Evolutionary conservation across 1,140 invertebrate genomes (phyloP).

Genomic region (Meloidogyne floridensis): DNA sequence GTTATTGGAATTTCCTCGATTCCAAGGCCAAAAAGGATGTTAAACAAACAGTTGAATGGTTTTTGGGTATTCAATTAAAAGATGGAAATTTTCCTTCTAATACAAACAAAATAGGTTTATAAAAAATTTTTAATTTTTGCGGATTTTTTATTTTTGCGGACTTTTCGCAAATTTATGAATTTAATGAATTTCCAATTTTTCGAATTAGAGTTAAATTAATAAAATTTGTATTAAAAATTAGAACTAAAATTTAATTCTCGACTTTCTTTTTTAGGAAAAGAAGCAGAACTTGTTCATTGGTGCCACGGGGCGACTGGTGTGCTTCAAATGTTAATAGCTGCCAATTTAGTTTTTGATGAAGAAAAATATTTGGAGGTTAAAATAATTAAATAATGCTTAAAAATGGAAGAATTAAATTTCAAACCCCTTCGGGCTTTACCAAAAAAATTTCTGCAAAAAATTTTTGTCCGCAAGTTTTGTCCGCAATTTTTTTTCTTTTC

Average conservation of each 20-base stretch:
- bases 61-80: slow-evolving; percentile 72
- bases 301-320: slow-evolving; percentile 90
- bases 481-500: too few species aligned
- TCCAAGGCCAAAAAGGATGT: slow-evolving; percentile 34
- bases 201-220: too few species aligned
- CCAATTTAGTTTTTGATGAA: slow-evolving; percentile 77
- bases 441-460: too few species aligned
- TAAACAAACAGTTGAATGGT: slow-evolving; percentile 70
- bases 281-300: slow-evolving; percentile 72
- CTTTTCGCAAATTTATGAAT: too few species aligned
- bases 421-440: too few species aligned
- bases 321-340: slow-evolving; percentile 76
- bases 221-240: too few species aligned
- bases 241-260: not conserved
- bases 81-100: slow-evolving; percentile 86
- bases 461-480: too few species aligned
- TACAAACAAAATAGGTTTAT: slow-evolving; percentile 70
- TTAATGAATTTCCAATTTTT: too few species aligned
- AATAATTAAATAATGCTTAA: not conserved
- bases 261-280: not conserved
- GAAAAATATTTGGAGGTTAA: slow-evolving; percentile 74
- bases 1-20: slow-evolving; percentile 47
- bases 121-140: not conserved
- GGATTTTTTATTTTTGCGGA: too few species aligned
- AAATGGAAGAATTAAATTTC: too few species aligned